Conservation (phyloP, 2,888 invertebrate species). For the Theretra japonica region DNA sequence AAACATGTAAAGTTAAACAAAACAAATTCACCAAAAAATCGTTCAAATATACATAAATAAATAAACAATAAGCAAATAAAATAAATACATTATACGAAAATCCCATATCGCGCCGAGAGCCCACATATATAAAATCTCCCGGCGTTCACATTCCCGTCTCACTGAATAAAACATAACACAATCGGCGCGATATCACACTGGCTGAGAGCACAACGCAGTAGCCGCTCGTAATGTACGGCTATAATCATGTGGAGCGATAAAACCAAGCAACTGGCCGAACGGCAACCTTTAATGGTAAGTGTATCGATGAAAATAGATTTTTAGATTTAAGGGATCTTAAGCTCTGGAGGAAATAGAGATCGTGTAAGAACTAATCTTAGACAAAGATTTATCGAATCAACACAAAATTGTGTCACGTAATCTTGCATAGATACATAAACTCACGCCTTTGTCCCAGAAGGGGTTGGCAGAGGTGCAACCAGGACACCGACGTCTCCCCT, state of each 20-base stretch:
- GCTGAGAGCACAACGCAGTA: constrained; percentile 3
- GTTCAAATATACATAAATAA: neutral
- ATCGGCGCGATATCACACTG: constrained; percentile 36
- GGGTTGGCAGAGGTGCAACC: too few species aligned
- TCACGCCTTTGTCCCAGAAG: too few species aligned
- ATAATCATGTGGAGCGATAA: constrained; percentile 1
- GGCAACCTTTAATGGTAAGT: neutral
- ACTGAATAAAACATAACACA: constrained; percentile 30
- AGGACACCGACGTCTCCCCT: too few species aligned
- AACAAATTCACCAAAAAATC: neutral
- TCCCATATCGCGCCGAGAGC: neutral
- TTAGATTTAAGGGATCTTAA: neutral
- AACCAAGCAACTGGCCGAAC: neutral
- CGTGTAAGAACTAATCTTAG: too few species aligned
- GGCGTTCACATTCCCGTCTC: neutral
- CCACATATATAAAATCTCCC: neutral
- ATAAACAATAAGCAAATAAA: neutral
- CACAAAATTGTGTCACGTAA: too few species aligned
- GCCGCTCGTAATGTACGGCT: neutral
- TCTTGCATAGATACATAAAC: too few species aligned
- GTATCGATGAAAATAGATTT: neutral
- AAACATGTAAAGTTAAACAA: too few species aligned
- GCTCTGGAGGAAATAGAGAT: too few species aligned
- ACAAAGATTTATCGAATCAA: too few species aligned
- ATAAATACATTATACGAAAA: neutral